Evolutionary conservation across 2,888 invertebrate species (phyloP).

Genomic region (Agrochola lychnidis): DNA sequence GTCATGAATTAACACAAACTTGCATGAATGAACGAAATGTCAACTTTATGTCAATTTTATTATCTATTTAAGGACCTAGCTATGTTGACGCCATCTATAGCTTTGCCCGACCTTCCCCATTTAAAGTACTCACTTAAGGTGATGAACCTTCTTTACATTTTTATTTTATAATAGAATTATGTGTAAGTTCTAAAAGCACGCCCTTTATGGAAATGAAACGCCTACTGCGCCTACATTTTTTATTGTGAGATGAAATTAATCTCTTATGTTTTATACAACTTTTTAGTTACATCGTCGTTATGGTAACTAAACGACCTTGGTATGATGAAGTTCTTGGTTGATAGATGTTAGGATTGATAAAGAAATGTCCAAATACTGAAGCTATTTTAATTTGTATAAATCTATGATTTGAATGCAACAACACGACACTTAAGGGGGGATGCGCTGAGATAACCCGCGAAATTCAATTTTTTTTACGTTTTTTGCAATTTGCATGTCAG

Average conservation of each 20-base stretch:
- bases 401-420: too few species aligned
- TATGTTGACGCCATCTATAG: too few species aligned
- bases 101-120: too few species aligned
- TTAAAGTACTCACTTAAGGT: background rate
- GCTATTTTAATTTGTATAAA: background rate
- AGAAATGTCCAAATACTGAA: constrained; percentile 14
- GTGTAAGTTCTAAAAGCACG: constrained; percentile 2
- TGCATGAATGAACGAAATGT: too few species aligned
- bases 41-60: too few species aligned
- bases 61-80: too few species aligned
- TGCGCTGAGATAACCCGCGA: too few species aligned
- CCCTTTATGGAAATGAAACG: constrained; percentile 41
- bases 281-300: constrained; percentile 14
- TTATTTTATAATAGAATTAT: background rate
- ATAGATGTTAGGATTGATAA: background rate
- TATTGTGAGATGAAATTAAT: constrained; percentile 12
- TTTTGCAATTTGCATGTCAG: too few species aligned
- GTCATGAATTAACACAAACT: too few species aligned
- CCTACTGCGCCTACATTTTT: background rate
- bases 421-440: too few species aligned
- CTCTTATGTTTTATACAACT: constrained; percentile 28
- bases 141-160: background rate
- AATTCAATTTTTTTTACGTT: too few species aligned
- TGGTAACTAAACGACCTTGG: constrained; percentile 41
- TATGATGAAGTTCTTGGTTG: constrained; percentile 13